Base-by-base conservation (phyloP, 2,797 vertebrate species). In the Poecilia picta region DNA sequence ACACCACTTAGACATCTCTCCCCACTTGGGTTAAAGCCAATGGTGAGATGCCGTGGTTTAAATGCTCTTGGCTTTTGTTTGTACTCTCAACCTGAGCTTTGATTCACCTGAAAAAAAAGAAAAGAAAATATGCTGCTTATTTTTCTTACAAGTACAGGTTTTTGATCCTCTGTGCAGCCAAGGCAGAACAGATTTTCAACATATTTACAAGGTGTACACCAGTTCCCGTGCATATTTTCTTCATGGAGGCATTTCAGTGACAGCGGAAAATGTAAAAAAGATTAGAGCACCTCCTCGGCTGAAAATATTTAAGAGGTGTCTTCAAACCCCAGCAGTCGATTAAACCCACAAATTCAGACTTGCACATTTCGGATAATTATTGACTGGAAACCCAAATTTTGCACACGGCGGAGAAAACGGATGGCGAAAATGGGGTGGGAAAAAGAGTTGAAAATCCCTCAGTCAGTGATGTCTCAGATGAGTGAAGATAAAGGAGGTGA, bases 401-500 rank as follows among this genome's bases (percentile, higher is more conserved):
- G 36, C 36, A 25, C 12, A 68, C 20, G 11, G 20, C 20, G 4
- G 28, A 18, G 64, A 20, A 64, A 33, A 39, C 0, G 20, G 20
- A 68, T 41, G 36, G 64, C 3, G 10, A 25, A 68, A 68, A 39
- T 4, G 4, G 64, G 10, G 3, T 68, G 36, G 36, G 31, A 53
- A 20, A 11, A 28, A 76, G 55, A 62, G 45, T 20, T 51, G n/a
- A 66, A 83, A 91, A 83, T 88, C 88, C 86, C 81, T 75, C 72
- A 87, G 80, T 84, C 74, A 66, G 80, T 72, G 55, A 31, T 72
- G 53, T 72, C 72, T 74, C 74, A 89, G 82, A 88, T 82, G 85
- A 92, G 90, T 87, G 90, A 90, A 89, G 89, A 92, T 93, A 92
- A 93, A 94, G 92, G 89, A 92, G 90, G 86, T 92, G 93, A 93